phyloP scores from a whole-genome alignment of 2,888 invertebrate genomes.

The Eucriotettix oculatus region DNA sequence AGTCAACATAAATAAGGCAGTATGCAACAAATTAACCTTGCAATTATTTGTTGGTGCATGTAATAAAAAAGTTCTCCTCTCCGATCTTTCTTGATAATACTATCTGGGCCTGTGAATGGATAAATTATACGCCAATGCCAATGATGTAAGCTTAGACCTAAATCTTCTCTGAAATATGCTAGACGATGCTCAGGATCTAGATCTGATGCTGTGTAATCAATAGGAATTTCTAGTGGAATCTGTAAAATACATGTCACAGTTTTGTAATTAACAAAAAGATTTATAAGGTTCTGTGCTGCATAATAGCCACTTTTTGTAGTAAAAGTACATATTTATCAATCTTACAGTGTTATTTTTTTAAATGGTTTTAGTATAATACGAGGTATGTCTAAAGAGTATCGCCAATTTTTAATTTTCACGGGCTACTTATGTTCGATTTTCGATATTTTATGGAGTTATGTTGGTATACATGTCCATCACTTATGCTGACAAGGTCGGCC shows the following conservation, averaged over 20 bases:
- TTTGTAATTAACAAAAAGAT: too few relatives aligned
- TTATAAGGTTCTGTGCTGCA: too few relatives aligned
- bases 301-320: too few relatives aligned
- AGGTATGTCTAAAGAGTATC: too few relatives aligned
- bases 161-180: conserved; percentile 33
- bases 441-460: too few relatives aligned
- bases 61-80: conserved; percentile 26
- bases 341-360: too few relatives aligned
- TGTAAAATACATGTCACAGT: conserved; percentile 2
- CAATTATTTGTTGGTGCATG: conserved; percentile 27
- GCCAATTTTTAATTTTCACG: too few relatives aligned
- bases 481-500: too few relatives aligned
- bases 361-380: too few relatives aligned
- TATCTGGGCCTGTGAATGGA: conserved; percentile 19
- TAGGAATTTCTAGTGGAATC: conserved; percentile 20
- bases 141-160: conserved; percentile 34
- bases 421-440: too few relatives aligned
- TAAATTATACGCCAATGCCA: conserved; percentile 38
- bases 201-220: conserved; percentile 22
- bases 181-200: conserved; percentile 23
- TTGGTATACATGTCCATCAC: too few relatives aligned
- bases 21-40: conserved; percentile 17
- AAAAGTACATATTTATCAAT: too few relatives aligned
- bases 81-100: conserved; percentile 20
- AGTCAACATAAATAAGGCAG: background rate